phyloP scores from a whole-genome alignment of 2,113 vertebrate species.

The Lepidothrix coronata region DNA sequence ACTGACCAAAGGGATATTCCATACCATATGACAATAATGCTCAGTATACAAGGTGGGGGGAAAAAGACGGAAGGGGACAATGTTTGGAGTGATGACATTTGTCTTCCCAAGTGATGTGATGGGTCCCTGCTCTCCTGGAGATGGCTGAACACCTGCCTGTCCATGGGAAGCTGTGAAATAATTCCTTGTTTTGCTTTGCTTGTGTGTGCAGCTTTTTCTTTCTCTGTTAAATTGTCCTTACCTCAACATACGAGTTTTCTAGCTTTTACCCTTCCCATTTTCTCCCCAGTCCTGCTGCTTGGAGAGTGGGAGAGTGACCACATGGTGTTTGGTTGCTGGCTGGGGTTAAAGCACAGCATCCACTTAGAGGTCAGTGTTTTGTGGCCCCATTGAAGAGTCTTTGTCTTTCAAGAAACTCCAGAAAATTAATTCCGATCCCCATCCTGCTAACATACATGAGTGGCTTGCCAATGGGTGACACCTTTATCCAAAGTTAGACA shows the following conservation, averaged over 20 bases:
- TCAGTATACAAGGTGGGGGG: neutral
- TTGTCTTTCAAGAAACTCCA: neutral
- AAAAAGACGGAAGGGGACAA: neutral
- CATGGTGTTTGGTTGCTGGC: neutral
- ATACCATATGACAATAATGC: neutral
- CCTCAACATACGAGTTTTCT: neutral
- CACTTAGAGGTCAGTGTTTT: neutral
- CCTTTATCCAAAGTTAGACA: neutral
- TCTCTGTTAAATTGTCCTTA: neutral
- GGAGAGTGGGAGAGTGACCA: neutral
- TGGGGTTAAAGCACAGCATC: neutral
- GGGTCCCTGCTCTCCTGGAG: neutral
- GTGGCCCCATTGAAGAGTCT: neutral
- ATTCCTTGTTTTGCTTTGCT: neutral
- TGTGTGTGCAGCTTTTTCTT: neutral
- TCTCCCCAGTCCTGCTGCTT: fast-evolving
- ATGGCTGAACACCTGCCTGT: neutral
- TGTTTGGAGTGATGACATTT: neutral
- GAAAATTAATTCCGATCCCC: neutral
- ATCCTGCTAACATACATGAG: neutral
- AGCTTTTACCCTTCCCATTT: neutral
- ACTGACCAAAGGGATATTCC: neutral
- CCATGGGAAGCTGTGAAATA: neutral
- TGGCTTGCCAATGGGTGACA: neutral
- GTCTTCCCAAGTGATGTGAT: neutral